Percentiles rank a stretch among this genome's conserved stretches.
Conservation (phyloP, 2,113 vertebrate species). For the Symphodus melops region DNA sequence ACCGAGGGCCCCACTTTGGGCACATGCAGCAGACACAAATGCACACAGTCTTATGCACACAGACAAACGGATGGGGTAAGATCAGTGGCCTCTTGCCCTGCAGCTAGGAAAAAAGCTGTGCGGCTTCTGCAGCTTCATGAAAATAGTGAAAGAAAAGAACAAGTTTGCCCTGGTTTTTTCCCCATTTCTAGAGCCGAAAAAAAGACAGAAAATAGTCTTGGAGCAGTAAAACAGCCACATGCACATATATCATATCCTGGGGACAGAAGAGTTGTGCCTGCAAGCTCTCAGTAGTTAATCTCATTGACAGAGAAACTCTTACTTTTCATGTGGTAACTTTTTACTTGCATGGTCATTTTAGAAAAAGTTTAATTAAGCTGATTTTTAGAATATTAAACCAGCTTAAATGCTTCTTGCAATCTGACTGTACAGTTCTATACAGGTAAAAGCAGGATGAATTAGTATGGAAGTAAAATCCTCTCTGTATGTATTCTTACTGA, state of each 20-base stretch:
- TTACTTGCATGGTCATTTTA: conserved; percentile 43
- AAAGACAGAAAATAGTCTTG: conserved; percentile 44
- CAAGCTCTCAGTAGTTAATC: conserved; percentile 58
- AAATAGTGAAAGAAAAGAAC: conserved; percentile 57
- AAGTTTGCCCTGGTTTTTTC: conserved; percentile 60
- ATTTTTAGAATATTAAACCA: conserved; percentile 26
- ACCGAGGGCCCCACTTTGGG: conserved; percentile 11
- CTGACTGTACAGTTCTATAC: background rate
- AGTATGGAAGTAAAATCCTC: too few relatives aligned
- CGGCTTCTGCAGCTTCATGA: conserved; percentile 42
- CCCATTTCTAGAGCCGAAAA: conserved; percentile 52
- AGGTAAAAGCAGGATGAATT: too few relatives aligned
- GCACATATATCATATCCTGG: conserved; percentile 58
- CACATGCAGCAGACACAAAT: conserved; percentile 17
- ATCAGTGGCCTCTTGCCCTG: conserved; percentile 44
- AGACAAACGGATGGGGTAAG: conserved; percentile 48
- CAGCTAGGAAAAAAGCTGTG: conserved; percentile 51
- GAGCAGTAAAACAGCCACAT: conserved; percentile 61
- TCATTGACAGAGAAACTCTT: conserved; percentile 43
- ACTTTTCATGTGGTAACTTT: conserved; percentile 36
- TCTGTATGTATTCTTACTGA: too few relatives aligned
- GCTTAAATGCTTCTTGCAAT: conserved; percentile 19
- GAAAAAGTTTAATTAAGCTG: conserved; percentile 54
- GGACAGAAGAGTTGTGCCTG: conserved; percentile 28
- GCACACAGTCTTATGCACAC: background rate